Conservation (phyloP, 2,888 invertebrate species). For the Ischnus inquisitorius region DNA sequence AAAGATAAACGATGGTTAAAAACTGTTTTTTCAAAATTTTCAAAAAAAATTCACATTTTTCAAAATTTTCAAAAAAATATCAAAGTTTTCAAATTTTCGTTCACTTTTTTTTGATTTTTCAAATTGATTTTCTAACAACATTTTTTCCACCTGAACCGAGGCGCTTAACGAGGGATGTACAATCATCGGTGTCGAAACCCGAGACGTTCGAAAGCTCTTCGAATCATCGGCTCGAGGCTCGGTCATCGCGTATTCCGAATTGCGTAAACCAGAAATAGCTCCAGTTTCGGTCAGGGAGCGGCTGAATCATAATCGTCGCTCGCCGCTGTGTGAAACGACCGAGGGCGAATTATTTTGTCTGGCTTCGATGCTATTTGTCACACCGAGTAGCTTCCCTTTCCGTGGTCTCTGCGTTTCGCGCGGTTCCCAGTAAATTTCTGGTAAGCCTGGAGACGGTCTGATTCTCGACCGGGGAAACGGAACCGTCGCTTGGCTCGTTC, state of each 20-base stretch:
- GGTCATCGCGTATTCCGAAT: neutral
- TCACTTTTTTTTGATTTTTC: too few species aligned
- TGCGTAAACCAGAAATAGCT: constrained; percentile 6
- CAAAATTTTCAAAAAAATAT: too few species aligned
- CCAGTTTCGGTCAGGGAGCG: neutral
- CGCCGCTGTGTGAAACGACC: constrained; percentile 18
- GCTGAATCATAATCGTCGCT: constrained; percentile 36
- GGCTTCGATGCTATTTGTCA: constrained; percentile 17
- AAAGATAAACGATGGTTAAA: neutral
- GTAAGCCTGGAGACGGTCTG: constrained; percentile 17
- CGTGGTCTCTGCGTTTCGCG: neutral
- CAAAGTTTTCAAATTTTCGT: too few species aligned
- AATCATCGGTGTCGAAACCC: neutral
- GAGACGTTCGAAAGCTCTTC: neutral
- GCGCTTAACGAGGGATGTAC: neutral
- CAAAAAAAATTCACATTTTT: too few species aligned
- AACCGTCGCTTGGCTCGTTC: neutral
- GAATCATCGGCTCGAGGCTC: neutral
- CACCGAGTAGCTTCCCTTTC: constrained; percentile 9
- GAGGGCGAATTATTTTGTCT: constrained; percentile 57
- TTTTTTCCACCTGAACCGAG: too few species aligned
- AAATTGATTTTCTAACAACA: too few species aligned
- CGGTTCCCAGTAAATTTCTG: constrained; percentile 53
- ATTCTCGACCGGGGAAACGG: neutral
- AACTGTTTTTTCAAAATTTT: neutral